These are phyloP conservation scores for Calephelis perditalis DNA, from an alignment of 2,888 invertebrate genomes.

Conservation along the genomic window DNA sequence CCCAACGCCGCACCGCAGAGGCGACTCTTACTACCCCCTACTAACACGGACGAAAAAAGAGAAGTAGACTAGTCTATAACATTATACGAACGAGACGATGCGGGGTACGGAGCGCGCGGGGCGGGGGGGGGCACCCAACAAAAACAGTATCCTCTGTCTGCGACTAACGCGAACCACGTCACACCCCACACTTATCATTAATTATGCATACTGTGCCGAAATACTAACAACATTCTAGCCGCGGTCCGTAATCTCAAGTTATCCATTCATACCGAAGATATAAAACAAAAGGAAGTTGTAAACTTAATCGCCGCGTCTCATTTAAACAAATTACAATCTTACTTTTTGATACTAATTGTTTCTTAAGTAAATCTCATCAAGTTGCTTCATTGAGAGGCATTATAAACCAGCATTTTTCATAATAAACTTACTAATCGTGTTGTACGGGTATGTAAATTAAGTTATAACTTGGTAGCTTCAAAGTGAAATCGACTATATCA, in stretches of 20 bases:
- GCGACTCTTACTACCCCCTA: too few relatives aligned
- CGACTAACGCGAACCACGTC: conserved; percentile 12
- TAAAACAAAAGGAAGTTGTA: conserved; percentile 11
- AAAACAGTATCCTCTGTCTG: conserved; percentile 25
- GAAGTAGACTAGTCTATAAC: not conserved
- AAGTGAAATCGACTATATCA: not conserved
- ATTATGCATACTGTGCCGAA: conserved; percentile 6
- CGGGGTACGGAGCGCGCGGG: not conserved
- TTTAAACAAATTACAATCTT: conserved; percentile 9
- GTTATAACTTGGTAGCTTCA: not conserved
- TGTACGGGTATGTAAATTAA: conserved; percentile 8
- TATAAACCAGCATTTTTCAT: conserved; percentile 7
- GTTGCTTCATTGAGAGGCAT: conserved; percentile 4
- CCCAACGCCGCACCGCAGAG: too few relatives aligned
- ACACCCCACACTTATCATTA: not conserved
- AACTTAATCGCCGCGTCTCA: not conserved
- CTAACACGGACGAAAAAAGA: too few relatives aligned
- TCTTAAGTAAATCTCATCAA: conserved; percentile 6
- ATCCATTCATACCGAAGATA: conserved; percentile 11
- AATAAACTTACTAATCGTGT: conserved; percentile 11
- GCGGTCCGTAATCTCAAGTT: conserved; percentile 2
- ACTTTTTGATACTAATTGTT: conserved; percentile 10
- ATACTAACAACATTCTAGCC: conserved; percentile 7
- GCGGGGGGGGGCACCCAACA: conserved; percentile 18
- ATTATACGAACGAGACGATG: conserved; percentile 15